Conservation (phyloP, 2,113 vertebrate species). For the Triplophysa siluroides region DNA sequence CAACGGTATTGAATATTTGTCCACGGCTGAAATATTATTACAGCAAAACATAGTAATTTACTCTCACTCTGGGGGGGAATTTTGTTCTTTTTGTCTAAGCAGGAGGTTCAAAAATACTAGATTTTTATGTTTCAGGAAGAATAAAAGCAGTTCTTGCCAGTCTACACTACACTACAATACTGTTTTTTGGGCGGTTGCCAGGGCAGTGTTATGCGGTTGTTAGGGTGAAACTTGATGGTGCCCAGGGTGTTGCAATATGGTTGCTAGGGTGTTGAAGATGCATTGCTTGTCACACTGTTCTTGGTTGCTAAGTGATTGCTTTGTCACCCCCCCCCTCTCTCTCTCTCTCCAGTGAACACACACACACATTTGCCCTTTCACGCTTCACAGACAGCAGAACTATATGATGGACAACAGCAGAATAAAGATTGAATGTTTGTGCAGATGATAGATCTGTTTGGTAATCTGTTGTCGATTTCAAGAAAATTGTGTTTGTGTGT, state of each 20-base stretch:
- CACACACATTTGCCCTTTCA: slow-evolving; percentile 18
- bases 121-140: not conserved
- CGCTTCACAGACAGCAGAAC: not conserved
- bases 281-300: too few species aligned
- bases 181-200: slow-evolving; percentile 2
- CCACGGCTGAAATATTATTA: not conserved
- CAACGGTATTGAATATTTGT: not conserved
- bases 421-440: not conserved
- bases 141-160: not conserved
- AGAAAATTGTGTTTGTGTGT: not conserved
- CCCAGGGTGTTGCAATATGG: not conserved
- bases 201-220: not conserved
- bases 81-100: too few species aligned
- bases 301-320: too few species aligned
- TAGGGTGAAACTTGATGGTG: not conserved
- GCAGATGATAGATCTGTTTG: slow-evolving; percentile 17
- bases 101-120: not conserved
- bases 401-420: slow-evolving; percentile 17
- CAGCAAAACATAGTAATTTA: not conserved
- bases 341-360: not conserved
- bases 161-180: too few species aligned
- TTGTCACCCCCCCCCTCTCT: not conserved
- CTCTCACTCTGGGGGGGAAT: not conserved
- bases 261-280: not conserved
- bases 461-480: not conserved